Evolutionary conservation across 2,113 vertebrate species (phyloP).

Genomic region (Coturnix japonica): DNA sequence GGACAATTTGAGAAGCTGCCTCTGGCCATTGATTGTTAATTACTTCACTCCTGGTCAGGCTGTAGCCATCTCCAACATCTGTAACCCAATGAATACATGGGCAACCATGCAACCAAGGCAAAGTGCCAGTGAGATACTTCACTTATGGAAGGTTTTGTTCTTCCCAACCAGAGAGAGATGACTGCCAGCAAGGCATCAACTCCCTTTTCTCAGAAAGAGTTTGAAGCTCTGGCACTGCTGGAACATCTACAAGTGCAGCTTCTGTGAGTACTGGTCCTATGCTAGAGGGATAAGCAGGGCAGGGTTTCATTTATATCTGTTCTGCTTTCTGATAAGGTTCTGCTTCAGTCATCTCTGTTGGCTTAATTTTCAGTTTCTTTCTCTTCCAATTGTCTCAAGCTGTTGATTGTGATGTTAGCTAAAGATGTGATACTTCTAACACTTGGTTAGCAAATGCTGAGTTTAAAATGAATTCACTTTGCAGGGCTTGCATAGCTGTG

Average conservation of each 20-base stretch:
- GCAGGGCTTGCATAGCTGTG: neutral
- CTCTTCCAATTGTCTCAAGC: neutral
- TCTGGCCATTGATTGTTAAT: neutral
- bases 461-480: neutral
- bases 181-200: slow-evolving; percentile 58
- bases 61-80: neutral
- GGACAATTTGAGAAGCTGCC: neutral
- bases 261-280: slow-evolving; percentile 73
- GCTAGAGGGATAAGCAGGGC: neutral
- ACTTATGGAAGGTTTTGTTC: neutral
- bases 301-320: neutral
- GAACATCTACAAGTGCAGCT: slow-evolving; percentile 80
- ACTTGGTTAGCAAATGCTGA: neutral
- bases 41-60: neutral
- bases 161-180: slow-evolving; percentile 74
- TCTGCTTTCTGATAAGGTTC: neutral
- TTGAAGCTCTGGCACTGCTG: slow-evolving; percentile 75
- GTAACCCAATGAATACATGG: neutral
- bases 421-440: neutral
- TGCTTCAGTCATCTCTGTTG: neutral
- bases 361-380: neutral
- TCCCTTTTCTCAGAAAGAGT: slow-evolving; percentile 73
- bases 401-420: neutral
- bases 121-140: neutral
- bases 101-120: neutral